phyloP scores from a whole-genome alignment of 2,888 invertebrate genomes.

The Alloplasta piceator region DNA sequence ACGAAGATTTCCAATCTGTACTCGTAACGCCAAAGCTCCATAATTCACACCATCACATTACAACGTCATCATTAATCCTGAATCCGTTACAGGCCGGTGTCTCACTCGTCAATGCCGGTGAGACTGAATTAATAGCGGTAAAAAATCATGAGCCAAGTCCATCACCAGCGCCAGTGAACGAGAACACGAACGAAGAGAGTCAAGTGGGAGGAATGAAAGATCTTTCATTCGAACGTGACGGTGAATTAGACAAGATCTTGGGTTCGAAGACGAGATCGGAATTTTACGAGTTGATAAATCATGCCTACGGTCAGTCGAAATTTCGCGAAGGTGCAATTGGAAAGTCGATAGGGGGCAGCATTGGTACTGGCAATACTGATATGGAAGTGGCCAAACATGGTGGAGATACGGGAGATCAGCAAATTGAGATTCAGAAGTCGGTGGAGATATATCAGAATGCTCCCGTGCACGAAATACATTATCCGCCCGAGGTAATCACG shows the following conservation, averaged over 20 bases:
- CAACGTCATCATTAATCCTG: constrained; percentile 73
- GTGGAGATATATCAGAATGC: constrained; percentile 79
- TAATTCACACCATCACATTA: constrained; percentile 62
- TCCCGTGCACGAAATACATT: constrained; percentile 81
- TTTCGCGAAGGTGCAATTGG: constrained; percentile 20
- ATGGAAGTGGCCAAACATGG: neutral
- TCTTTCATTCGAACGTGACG: constrained; percentile 61
- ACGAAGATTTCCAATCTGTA: constrained; percentile 14
- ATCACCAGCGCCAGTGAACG: constrained; percentile 68
- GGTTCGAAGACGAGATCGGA: constrained; percentile 26
- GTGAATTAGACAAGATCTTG: constrained; percentile 62
- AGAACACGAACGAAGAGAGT: constrained; percentile 66
- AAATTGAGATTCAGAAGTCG: constrained; percentile 80
- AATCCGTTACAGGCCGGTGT: constrained; percentile 80
- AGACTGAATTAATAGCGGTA: constrained; percentile 69
- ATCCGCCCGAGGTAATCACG: constrained; percentile 71
- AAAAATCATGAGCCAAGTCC: constrained; percentile 26
- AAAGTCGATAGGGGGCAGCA: constrained; percentile 38
- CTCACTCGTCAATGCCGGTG: constrained; percentile 75
- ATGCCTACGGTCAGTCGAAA: constrained; percentile 58
- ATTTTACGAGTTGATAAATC: constrained; percentile 65
- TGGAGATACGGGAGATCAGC: constrained; percentile 56
- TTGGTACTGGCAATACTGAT: constrained; percentile 18
- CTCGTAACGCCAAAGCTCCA: constrained; percentile 59
- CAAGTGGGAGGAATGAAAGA: constrained; percentile 49